Percentiles rank a stretch among this genome's conserved stretches.
phyloP scores from a whole-genome alignment of 2,888 invertebrate species.

The Podabrus alpinus region DNA sequence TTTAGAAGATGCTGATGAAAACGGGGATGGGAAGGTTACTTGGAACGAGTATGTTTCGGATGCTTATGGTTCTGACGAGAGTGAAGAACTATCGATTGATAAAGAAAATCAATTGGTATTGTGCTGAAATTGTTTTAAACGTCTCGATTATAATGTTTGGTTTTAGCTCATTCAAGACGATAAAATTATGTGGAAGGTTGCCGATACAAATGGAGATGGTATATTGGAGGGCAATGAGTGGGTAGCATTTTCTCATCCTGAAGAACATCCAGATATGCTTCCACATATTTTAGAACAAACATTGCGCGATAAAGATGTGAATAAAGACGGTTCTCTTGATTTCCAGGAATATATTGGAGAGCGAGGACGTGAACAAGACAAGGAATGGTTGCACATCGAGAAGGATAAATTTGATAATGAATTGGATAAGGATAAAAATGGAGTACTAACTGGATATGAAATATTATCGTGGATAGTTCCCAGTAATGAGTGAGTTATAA shows the following conservation, averaged over 20 bases:
- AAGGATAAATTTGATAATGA: conserved; percentile 86
- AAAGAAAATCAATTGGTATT: conserved; percentile 46
- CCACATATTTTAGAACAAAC: conserved; percentile 79
- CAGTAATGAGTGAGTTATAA: conserved; percentile 76
- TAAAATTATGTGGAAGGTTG: conserved; percentile 80
- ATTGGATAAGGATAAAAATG: conserved; percentile 84
- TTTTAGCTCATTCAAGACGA: conserved; percentile 74
- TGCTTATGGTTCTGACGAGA: conserved; percentile 75
- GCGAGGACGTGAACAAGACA: conserved; percentile 69
- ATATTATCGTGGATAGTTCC: conserved; percentile 89
- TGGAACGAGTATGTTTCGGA: conserved; percentile 92
- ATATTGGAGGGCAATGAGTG: conserved; percentile 78
- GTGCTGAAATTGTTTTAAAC: not conserved
- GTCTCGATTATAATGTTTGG: not conserved
- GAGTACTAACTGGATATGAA: conserved; percentile 76
- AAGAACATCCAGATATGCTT: conserved; percentile 89
- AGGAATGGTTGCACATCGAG: conserved; percentile 72
- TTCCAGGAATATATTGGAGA: conserved; percentile 84
- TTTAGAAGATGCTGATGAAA: conserved; percentile 82
- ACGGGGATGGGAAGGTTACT: conserved; percentile 79
- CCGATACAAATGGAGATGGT: conserved; percentile 84
- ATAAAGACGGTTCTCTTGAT: conserved; percentile 82
- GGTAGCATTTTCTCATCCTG: conserved; percentile 88
- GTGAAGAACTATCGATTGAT: conserved; percentile 42
- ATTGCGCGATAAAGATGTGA: conserved; percentile 81